Base-by-base conservation (phyloP, 2,888 invertebrate genomes). In the Nasonia oneida region DNA sequence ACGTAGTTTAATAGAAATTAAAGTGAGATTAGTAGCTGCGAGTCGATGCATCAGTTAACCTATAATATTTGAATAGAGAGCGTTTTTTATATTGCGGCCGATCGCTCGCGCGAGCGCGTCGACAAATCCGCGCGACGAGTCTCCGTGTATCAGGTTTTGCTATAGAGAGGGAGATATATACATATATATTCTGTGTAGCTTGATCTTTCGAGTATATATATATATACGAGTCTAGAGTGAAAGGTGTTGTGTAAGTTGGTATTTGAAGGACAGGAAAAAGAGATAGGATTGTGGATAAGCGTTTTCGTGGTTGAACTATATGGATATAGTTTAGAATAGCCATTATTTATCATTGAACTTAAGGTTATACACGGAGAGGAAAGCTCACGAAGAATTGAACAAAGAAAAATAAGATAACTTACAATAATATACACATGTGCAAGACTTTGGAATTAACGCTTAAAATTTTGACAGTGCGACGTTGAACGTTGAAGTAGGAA, bases 231-330 rank as follows among this genome's bases (percentile, higher is more conserved):
- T 81, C 71, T 80, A 77, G 77, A 88, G 87, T 87, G 84, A 87
- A 86, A 86, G 88, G 88, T 87, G 88, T 89, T 89, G 88, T 86
- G 87, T 89, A 88, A 88, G 86, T 88, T 87, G 83, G 81, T 85
- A 86, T 84, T 83, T 83, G 81, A 83, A 73, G n/a, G 73, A 73
- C 39, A 73, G 33, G 61, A 79, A 12, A 50, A 61, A 14, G 75
- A 77, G 53, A 81, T 83, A 74, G 78, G 61, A 86, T 87, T 70
- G 85, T 86, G 83, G 87, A 88, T 75, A 87, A 90, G 88, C 88
- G 86, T 89, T 90, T 92, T 92, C 90, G 92, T 93, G 93, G 93
- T 93, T 93, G 91, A 92, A 91, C 89, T 92, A 92, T 92, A 92
- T 92, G 90, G 91, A 93, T 92, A 93, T 92, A 93, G 93, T 93